phyloP scores from a whole-genome alignment of 2,888 invertebrate genomes.

The Melanophora roralis region DNA sequence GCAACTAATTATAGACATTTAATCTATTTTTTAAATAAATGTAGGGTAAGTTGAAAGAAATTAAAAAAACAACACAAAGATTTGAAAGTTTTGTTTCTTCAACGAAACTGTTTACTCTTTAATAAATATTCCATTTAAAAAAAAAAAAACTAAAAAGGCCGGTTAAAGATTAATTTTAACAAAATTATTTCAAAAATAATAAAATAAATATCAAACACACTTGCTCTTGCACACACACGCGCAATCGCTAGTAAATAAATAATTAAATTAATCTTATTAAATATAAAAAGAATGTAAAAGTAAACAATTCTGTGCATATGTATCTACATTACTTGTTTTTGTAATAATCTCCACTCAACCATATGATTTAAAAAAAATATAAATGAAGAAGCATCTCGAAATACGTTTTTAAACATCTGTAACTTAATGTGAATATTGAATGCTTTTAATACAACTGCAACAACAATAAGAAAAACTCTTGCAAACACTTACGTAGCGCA shows the following conservation, averaged over 20 bases:
- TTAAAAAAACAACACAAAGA: not conserved
- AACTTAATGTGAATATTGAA: slow-evolving; percentile 50
- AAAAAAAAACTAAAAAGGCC: slow-evolving; percentile 8
- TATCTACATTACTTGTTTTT: slow-evolving; percentile 32
- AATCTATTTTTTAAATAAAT: not conserved
- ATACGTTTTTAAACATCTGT: slow-evolving; percentile 34
- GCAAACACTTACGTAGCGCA: slow-evolving; percentile 51
- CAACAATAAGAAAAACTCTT: slow-evolving; percentile 57
- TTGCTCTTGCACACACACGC: not conserved
- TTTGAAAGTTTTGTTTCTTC: slow-evolving; percentile 4
- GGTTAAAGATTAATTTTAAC: slow-evolving; percentile 27
- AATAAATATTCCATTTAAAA: slow-evolving; percentile 19
- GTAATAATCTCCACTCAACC: slow-evolving; percentile 28
- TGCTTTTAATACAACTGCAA: slow-evolving; percentile 31
- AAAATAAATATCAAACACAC: slow-evolving; percentile 25
- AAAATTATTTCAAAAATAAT: slow-evolving; percentile 18
- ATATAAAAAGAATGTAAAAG: not conserved
- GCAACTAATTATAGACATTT: not conserved
- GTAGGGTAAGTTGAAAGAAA: no score
- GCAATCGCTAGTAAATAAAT: not conserved
- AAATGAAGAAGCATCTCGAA: slow-evolving; percentile 30
- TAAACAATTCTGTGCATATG: no score
- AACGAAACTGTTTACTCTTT: slow-evolving; percentile 3
- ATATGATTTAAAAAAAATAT: slow-evolving; percentile 14
- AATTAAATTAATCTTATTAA: slow-evolving; percentile 17